Conservation (phyloP, 2,113 vertebrate species). For the Zeus faber region DNA sequence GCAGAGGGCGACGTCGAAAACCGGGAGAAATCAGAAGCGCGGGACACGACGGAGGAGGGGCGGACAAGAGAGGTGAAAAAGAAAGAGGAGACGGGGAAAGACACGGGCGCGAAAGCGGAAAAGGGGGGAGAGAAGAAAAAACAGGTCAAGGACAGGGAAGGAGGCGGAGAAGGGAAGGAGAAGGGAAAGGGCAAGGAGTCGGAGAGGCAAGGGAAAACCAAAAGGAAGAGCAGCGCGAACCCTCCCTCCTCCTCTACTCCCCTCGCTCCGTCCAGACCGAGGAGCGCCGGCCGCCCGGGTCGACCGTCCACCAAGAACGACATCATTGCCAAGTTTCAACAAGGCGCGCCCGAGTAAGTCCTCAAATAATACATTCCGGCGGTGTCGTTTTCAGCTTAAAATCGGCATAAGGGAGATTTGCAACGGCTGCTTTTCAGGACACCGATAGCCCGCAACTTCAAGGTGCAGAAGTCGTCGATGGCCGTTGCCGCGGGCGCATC, state of each 20-base stretch:
- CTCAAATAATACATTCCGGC: neutral
- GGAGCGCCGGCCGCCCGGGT: constrained; percentile 46
- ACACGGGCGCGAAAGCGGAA: neutral
- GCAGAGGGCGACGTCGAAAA: constrained; percentile 7
- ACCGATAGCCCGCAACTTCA: constrained; percentile 67
- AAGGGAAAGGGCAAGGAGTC: constrained; percentile 50
- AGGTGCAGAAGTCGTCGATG: constrained; percentile 65
- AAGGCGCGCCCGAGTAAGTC: constrained; percentile 66
- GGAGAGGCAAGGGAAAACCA: constrained; percentile 60
- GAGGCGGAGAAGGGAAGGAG: constrained; percentile 32
- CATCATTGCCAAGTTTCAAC: constrained; percentile 77
- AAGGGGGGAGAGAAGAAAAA: constrained; percentile 36
- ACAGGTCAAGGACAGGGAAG: constrained; percentile 23
- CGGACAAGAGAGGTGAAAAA: neutral
- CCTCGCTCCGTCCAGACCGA: constrained; percentile 43
- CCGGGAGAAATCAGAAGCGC: no score
- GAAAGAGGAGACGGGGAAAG: constrained; percentile 18
- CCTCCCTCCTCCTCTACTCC: constrained; percentile 35
- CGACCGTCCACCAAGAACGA: constrained; percentile 63
- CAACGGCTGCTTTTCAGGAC: constrained; percentile 51
- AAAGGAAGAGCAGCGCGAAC: constrained; percentile 39
- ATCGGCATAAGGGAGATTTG: neutral
- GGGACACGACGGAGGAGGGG: constrained; percentile 19
- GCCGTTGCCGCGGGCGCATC: constrained; percentile 61
- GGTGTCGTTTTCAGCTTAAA: neutral